phyloP scores from a whole-genome alignment of 2,888 invertebrate genomes.

The Patella caerulea region DNA sequence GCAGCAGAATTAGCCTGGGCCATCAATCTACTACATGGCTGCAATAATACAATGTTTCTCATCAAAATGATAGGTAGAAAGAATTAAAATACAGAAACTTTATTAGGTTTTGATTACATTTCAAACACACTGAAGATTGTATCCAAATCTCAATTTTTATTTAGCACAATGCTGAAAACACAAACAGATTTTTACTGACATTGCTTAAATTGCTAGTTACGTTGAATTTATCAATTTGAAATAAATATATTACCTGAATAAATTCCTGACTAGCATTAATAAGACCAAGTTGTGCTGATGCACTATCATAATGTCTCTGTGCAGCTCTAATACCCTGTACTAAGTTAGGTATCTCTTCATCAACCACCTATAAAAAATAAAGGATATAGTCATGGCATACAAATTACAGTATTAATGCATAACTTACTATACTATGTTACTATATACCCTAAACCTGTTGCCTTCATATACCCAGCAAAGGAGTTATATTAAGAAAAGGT shows the following conservation, averaged over 20 bases:
- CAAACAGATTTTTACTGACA: too few relatives aligned
- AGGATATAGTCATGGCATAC: background rate
- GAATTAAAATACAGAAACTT: background rate
- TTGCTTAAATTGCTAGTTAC: too few relatives aligned
- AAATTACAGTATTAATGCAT: background rate
- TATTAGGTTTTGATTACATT: background rate
- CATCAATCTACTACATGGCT: slow-evolving; percentile 78
- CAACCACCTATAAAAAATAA: slow-evolving; percentile 75
- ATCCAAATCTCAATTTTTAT: background rate
- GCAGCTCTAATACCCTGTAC: slow-evolving; percentile 83
- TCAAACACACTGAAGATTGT: background rate
- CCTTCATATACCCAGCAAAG: background rate
- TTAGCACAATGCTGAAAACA: background rate
- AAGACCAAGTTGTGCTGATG: slow-evolving; percentile 84
- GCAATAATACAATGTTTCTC: slow-evolving; percentile 34
- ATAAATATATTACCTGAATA: slow-evolving; percentile 77
- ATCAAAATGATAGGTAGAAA: background rate
- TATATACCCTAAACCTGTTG: background rate
- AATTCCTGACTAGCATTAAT: slow-evolving; percentile 89
- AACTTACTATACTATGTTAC: background rate
- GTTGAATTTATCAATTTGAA: background rate
- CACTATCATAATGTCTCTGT: slow-evolving; percentile 79
- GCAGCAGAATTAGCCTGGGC: slow-evolving; percentile 85
- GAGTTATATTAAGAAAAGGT: background rate
- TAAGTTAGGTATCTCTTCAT: slow-evolving; percentile 85